phyloP scores from a whole-genome alignment of 1,140 invertebrate species.

The Helicorthomorpha holstii region DNA sequence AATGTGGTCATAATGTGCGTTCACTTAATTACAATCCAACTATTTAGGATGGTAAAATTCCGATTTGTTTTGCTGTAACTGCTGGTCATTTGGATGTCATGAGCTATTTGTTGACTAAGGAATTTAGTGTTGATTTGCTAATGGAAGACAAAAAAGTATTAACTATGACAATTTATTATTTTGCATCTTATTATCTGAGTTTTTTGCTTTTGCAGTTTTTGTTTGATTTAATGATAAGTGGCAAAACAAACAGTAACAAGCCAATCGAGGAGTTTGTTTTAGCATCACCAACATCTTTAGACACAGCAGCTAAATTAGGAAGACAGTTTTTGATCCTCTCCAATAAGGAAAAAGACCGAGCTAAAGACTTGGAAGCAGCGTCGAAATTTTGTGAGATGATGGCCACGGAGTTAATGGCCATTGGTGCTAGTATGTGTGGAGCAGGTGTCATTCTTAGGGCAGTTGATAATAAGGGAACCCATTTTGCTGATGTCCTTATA shows the following conservation, averaged over 20 bases:
- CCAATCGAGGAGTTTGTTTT: conserved; percentile 94
- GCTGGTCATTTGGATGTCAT: conserved; percentile 91
- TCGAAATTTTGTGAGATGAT: conserved; percentile 91
- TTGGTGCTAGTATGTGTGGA: conserved; percentile 84
- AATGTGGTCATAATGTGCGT: neutral
- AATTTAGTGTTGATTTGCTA: conserved; percentile 87
- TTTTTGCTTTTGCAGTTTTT: conserved; percentile 50
- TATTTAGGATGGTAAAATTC: conserved; percentile 60
- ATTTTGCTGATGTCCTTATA: conserved; percentile 92
- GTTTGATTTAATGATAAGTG: conserved; percentile 96
- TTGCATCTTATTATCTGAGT: neutral
- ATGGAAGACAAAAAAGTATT: conserved; percentile 85
- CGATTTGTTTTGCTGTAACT: conserved; percentile 91
- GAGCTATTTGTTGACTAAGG: conserved; percentile 89
- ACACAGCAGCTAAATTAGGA: conserved; percentile 93
- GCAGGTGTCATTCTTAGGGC: conserved; percentile 79
- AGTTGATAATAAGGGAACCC: conserved; percentile 74
- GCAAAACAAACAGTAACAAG: conserved; percentile 88
- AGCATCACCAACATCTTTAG: conserved; percentile 89
- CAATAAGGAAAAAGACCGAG: conserved; percentile 90
- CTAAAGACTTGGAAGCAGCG: conserved; percentile 84
- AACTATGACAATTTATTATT: neutral
- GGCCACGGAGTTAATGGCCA: conserved; percentile 85
- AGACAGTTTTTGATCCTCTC: conserved; percentile 76
- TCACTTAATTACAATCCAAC: conserved; percentile 8